Base-by-base conservation (phyloP, 2,113 vertebrate genomes). In the Corythornis madagascariensis region DNA sequence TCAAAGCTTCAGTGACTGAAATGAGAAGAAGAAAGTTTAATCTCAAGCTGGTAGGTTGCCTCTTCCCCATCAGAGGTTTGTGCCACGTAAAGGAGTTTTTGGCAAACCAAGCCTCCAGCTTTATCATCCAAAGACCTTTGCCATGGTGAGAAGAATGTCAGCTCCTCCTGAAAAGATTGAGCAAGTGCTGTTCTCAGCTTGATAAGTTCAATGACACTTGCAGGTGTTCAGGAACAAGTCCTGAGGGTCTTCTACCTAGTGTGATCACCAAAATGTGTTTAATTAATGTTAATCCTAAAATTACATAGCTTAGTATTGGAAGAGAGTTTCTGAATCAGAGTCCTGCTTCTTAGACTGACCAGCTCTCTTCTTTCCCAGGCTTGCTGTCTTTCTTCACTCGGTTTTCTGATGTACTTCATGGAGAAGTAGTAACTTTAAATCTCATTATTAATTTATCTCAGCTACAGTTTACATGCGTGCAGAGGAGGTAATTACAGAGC, bases 401-500 rank as follows among this genome's bases (percentile, higher is more conserved):
- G 13, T 42, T 79, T 75, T 48, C 70, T 25, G 15, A 60, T 0
- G 0, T 48, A 43, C 43, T 87, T n/a, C 1, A 0, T 24, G 57
- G 25, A 79, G 53, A 64, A 74, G 19, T 5, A 38, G 60, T 71
- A 67, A 74, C 83, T 93, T 88, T 52, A 38, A 38, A 4, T 48
- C 43, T 89, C 35, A 6, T 83, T 50, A 38, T 42, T 84, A 74
- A 84, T 93, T 84, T 90, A 19, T 45, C 73, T 55, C 93, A 79
- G 72, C n/a, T 65, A 59, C 40, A 75, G 78, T 92, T 93, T 93
- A 45, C 21, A 0, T 7, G 66, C 16, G 42, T 90, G 45, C 94
- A 89, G 81, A 53, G 87, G 87, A 80, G 86, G 83, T 93, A 96
- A 95, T 95, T 94, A 95, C 83, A 29, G 84, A 91, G 43, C 65